Evolutionary conservation across 2,113 vertebrate species (phyloP), one percentile per base, ranked within the genome.

Genomic region (Pelusios castaneus): DNA sequence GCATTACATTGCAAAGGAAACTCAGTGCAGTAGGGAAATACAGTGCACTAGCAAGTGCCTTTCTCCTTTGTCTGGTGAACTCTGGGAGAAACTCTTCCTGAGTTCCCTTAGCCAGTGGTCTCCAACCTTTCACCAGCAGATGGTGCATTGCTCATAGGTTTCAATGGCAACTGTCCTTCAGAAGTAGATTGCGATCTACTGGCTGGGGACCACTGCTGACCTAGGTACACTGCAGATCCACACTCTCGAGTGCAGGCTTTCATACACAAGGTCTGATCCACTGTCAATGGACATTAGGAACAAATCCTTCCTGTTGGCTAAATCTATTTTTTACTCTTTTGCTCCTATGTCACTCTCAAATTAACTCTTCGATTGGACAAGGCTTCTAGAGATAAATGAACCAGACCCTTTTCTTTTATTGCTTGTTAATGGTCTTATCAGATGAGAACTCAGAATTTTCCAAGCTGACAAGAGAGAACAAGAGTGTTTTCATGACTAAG

Each of bases 401-500:
- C n/a, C 88, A 95, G 94, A 94, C 25, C 83, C 67, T 85, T 91
- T 70, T 84, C 41, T 88, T 89, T 91, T 81, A 91, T 86, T 94
- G 90, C 83, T 93, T 92, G 78, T 91, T 93, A 93, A 83, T 78
- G 60, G 55, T 55, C 79, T 86, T 52, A 89, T 51, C 78, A 91
- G 85, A 91, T 1, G 3, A 95, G 83, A 95, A 87, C 81, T 83
- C 78, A 92, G 89, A 91, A 87, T 96, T 92, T 94, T 92, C 91
- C 92, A 88, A 89, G 54, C 89, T 93, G 92, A 92, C 85, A 93
- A 88, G 58, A 87, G 43, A 91, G 17, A 91, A 55, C 1, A 6
- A 76, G 41, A 12, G 92, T 94, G 10, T 91, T 84, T 92, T 94
- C 45, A 84, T 82, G 41, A 67, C 43, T 31, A 80, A 91, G 54